These are phyloP conservation scores for Acrobasis suavella DNA, from an alignment of 2,888 invertebrate species.

Conservation along the genomic window DNA sequence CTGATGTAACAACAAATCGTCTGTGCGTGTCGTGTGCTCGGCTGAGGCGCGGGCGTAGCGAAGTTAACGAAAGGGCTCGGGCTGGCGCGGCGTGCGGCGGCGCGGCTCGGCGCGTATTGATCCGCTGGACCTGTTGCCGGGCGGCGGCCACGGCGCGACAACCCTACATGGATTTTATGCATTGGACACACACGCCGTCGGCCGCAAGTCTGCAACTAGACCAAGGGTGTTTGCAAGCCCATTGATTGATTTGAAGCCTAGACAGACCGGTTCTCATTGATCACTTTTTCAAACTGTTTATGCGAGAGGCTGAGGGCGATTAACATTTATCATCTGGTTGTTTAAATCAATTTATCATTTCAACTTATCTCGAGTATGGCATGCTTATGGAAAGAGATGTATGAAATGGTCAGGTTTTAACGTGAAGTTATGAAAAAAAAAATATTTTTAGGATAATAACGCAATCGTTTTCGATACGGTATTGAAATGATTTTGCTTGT, in stretches of 20 bases:
- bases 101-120: constrained; percentile 73
- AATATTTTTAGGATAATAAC: background rate
- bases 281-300: constrained; percentile 9
- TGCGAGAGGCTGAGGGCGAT: background rate
- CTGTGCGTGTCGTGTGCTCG: constrained; percentile 41
- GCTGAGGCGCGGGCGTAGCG: constrained; percentile 38
- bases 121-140: constrained; percentile 80
- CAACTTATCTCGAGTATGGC: background rate
- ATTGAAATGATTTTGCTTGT: constrained; percentile 56
- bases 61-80: constrained; percentile 57
- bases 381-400: background rate
- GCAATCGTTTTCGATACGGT: constrained; percentile 40
- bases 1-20: constrained; percentile 29
- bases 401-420: background rate
- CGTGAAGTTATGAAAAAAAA: background rate
- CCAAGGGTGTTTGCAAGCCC: constrained; percentile 28
- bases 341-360: background rate
- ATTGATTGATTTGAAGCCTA: constrained; percentile 17
- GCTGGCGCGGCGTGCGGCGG: constrained; percentile 46
- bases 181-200: constrained; percentile 41
- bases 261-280: constrained; percentile 14
- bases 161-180: constrained; percentile 53
- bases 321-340: background rate
- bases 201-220: constrained; percentile 43
- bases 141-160: constrained; percentile 50